A percentile compares a stretch with the other conserved stretches of the same genome.
phyloP scores from a whole-genome alignment of 2,888 invertebrate genomes.

The Euplagia quadripunctaria region DNA sequence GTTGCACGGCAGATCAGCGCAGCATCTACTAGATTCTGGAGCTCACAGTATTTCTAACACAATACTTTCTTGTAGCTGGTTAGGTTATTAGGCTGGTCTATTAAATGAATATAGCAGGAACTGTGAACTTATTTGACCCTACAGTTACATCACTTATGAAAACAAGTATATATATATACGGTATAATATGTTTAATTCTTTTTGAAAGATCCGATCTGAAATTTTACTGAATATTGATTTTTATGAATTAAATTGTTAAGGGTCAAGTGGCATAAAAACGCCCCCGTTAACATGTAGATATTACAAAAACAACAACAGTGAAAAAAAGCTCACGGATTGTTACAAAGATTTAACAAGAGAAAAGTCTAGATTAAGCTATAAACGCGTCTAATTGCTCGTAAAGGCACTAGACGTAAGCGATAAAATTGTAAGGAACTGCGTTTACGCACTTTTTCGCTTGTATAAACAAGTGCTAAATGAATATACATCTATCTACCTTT shows the following conservation, averaged over 20 bases:
- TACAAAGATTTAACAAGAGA: slow-evolving; percentile 27
- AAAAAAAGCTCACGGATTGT: slow-evolving; percentile 22
- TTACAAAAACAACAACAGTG: not conserved
- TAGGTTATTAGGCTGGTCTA: no score
- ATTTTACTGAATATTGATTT: no score
- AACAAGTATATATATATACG: not conserved
- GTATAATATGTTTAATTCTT: not conserved
- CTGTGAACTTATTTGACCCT: not conserved
- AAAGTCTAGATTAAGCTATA: slow-evolving; percentile 57
- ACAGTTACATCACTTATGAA: not conserved
- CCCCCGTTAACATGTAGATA: not conserved
- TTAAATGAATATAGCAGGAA: not conserved
- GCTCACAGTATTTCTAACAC: no score
- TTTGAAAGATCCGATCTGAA: no score
- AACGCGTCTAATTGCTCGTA: slow-evolving; percentile 54
- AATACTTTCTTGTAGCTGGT: no score
- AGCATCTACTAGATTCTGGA: not conserved
- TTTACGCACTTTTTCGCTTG: slow-evolving; percentile 28
- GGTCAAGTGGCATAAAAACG: not conserved
- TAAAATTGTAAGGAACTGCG: slow-evolving; percentile 39
- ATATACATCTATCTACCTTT: slow-evolving; percentile 11
- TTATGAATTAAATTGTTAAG: not conserved
- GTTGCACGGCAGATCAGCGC: not conserved
- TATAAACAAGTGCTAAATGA: slow-evolving; percentile 28
- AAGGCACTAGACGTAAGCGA: slow-evolving; percentile 44